Evolutionary conservation across 2,797 vertebrate genomes (phyloP), one percentile per base, ranked within the genome.

Genomic region (Notolepis coatsorum): DNA sequence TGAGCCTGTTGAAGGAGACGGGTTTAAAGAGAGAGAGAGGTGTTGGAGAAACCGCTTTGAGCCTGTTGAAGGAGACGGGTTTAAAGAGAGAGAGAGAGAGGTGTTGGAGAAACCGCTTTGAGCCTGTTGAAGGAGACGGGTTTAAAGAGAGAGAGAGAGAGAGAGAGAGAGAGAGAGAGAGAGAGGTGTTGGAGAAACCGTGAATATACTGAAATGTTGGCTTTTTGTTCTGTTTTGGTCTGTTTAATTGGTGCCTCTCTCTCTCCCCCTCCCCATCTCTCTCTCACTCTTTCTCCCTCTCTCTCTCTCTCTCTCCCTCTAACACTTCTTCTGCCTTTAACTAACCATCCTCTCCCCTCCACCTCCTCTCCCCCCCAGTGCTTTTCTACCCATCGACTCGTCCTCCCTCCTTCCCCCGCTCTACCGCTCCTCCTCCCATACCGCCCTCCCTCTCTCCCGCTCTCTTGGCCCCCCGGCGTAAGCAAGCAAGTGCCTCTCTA

Each of bases 151-250:
- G 21, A 60, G n/a, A 51, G 69, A 74, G 54, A n/a, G n/a, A n/a
- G n/a, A n/a, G n/a, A n/a, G n/a, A n/a, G n/a, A n/a, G n/a, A n/a
- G n/a, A n/a, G n/a, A n/a, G n/a, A 48, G 71, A 79, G 66, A 48
- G 61, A 72, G 41, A 49, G 31, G n/a, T n/a, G n/a, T n/a, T n/a
- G n/a, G n/a, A n/a, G n/a, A n/a, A n/a, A n/a, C 61, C 71, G 57
- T 67, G 75, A 23, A 71, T 80, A 79, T 71, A 73, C 71, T 73
- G 30, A 53, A 71, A 46, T 51, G 28, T 50, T 54, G n/a, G 15
- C 45, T 61, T 79, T 61, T 67, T 24, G 39, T 43, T n/a, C 28
- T 20, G 1, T 25, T 35, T 25, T 6, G 15, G 30, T 33, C 20
- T 21, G 4, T 41, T 15, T 17, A 23, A 15, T 5, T 7, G 18